phyloP scores from a whole-genome alignment of 2,888 invertebrate genomes.

The Volucella zonaria region DNA sequence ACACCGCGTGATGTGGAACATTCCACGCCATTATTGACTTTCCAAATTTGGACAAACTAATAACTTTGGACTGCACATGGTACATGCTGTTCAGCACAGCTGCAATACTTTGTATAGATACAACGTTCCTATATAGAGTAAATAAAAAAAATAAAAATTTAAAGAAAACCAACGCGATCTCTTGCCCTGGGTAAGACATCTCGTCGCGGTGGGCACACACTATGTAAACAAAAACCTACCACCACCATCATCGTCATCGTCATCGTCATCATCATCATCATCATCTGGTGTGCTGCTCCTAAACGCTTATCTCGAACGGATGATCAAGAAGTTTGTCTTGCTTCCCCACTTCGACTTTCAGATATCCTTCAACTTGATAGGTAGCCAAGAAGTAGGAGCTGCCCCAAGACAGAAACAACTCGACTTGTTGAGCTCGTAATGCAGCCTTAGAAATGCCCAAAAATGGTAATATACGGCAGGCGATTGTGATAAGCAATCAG shows the following conservation, averaged over 20 bases:
- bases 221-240: constrained; percentile 65
- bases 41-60: constrained; percentile 73
- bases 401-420: constrained; percentile 13
- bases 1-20: constrained; percentile 57
- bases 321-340: constrained; percentile 67
- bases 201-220: constrained; percentile 31
- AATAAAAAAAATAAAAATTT: constrained; percentile 7
- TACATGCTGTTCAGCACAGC: constrained; percentile 53
- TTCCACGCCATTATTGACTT: constrained; percentile 63
- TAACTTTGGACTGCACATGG: constrained; percentile 65
- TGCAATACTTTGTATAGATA: constrained; percentile 14
- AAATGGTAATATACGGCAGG: constrained; percentile 72
- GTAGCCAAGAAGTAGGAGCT: neutral
- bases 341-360: constrained; percentile 32
- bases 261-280: constrained; percentile 44
- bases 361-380: constrained; percentile 47
- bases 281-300: constrained; percentile 67
- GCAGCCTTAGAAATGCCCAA: constrained; percentile 72
- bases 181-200: constrained; percentile 43
- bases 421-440: constrained; percentile 48
- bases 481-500: constrained; percentile 73
- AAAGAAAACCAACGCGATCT: constrained; percentile 40
- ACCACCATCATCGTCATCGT: constrained; percentile 33
- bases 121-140: neutral
- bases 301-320: constrained; percentile 62